Base-by-base conservation (phyloP, 2,888 invertebrate species). In the Argynnis bischoffii region DNA sequence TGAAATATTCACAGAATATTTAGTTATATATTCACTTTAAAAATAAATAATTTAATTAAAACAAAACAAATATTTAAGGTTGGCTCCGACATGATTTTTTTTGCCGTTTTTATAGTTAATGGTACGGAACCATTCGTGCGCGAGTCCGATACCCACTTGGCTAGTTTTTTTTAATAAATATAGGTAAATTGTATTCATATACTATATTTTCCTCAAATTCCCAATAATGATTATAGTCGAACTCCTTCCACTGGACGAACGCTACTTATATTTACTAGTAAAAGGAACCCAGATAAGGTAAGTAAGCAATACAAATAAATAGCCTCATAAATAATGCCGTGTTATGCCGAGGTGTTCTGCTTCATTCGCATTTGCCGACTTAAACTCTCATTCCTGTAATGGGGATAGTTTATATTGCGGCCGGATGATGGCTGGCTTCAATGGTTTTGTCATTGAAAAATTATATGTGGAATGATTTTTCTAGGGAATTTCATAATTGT, bases 221-320 rank as follows among this genome's bases (percentile, higher is more conserved):
- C 4, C 26, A 26, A 3, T 5, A 26, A 4, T 35, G 2, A 35
- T 1, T 35, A 35, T 8, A 2, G 1, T 41, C 8, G 35, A 11
- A 41, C 2, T 8, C 11, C 11, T 2, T 11, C 35, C 11, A 41
- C 11, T 11, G 35, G 35, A 3, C 8, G n/a, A 18, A 53, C 5
- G 6, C 41, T 4, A 8, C 8, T 11, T 51, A 48, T 18, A 15
- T 21, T 35, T 53, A 51, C 35, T 14, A 35, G 15, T 31, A 31
- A 61, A 61, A 53, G 60, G 60, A 66, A 60, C 60, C 60, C 66
- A 61, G 60, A 66, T 54, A 63, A 81, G 81, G 83, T 84, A 86
- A 89, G 85, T 88, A 86, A 90, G 89, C 89, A 86, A 90, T 90
- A 89, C 83, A 82, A 87, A 89, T 89, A 90, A 90, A 90, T 90